Evolutionary conservation across 2,888 invertebrate species (phyloP), one percentile per base, ranked within the genome.

Genomic region (Phytoseiulus persimilis): DNA sequence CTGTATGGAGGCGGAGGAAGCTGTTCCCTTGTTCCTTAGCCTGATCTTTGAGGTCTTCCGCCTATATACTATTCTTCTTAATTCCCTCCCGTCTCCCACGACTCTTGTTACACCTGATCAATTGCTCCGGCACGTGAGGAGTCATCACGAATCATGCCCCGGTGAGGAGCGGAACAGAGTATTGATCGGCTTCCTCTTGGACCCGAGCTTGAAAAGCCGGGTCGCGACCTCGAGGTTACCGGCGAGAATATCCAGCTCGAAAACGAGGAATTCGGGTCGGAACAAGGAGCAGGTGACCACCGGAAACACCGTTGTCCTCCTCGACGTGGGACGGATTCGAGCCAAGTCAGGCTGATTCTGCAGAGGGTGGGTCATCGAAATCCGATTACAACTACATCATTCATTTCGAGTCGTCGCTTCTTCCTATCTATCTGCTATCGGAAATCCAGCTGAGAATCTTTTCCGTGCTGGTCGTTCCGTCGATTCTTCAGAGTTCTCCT

Each of bases 321-420:
- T 65, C 65, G 23, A 14, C 65, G 28, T 65, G 11, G 65, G 18
- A 65, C 23, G 23, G 65, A 28, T 6, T 65, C 65, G 65, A 65
- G 65, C 65, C 65, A 39, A 39, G 39, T 39, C 39, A 39, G 65
- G 46, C 14, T 14, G 46, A 46, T 6, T 46, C 46, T 6, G 46
- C 18, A 65, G 18, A 18, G 65, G 65, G 65, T 65, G 65, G 65
- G 65, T 65, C 5, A 65, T 65, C 65, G 65, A 65, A 65, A 65
- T 65, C 65, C 65, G 65, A 65, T 65, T 65, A 65, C 65, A 65
- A 65, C 65, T 65, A 65, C 65, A 65, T 65, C 65, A 65, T 65
- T 65, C 65, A 65, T 65, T 65, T 65, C 39, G 18, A 18, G 65
- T 65, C 65, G 14, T 28, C 23, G 65, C 5, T 65, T 65, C 65